Conservation (phyloP, 2,888 invertebrate species). For the Nyleta sp. region DNA sequence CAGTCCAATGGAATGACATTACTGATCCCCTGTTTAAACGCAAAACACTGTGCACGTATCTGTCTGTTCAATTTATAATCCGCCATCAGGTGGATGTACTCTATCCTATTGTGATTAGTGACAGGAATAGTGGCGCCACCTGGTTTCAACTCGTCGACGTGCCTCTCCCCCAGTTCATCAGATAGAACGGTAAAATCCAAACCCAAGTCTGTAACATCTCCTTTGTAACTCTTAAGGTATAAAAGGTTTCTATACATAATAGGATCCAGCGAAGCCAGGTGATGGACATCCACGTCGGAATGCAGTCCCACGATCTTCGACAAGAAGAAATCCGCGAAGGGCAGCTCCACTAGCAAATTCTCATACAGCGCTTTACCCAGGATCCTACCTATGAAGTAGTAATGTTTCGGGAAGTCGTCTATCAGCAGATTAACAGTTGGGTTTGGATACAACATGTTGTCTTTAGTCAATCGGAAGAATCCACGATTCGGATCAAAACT, state of each 20-base stretch:
- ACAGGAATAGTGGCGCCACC: conserved; percentile 96
- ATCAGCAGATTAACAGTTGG: conserved; percentile 95
- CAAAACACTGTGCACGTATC: conserved; percentile 92
- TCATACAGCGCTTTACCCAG: conserved; percentile 98
- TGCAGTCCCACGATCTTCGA: conserved; percentile 92
- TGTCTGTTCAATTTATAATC: conserved; percentile 98
- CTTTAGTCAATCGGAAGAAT: conserved; percentile 93
- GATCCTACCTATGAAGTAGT: conserved; percentile 91
- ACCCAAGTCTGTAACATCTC: conserved; percentile 94
- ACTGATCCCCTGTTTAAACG: conserved; percentile 94
- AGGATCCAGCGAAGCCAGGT: conserved; percentile 96
- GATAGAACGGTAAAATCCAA: conserved; percentile 96
- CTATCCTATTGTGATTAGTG: conserved; percentile 95
- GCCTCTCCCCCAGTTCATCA: conserved; percentile 94
- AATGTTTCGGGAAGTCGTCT: conserved; percentile 94
- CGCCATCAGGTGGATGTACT: conserved; percentile 98
- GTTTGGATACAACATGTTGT: conserved; percentile 98
- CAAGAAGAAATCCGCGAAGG: conserved; percentile 97
- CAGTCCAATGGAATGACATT: conserved; percentile 96
- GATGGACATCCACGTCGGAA: conserved; percentile 93
- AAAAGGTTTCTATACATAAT: conserved; percentile 95
- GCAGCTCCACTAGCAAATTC: conserved; percentile 96
- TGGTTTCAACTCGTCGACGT: conserved; percentile 95
- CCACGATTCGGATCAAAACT: conserved; percentile 99
- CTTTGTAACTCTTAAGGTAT: conserved; percentile 92